Conservation (phyloP, 1,140 invertebrate genomes). For the Diabrotica undecimpunctata region DNA sequence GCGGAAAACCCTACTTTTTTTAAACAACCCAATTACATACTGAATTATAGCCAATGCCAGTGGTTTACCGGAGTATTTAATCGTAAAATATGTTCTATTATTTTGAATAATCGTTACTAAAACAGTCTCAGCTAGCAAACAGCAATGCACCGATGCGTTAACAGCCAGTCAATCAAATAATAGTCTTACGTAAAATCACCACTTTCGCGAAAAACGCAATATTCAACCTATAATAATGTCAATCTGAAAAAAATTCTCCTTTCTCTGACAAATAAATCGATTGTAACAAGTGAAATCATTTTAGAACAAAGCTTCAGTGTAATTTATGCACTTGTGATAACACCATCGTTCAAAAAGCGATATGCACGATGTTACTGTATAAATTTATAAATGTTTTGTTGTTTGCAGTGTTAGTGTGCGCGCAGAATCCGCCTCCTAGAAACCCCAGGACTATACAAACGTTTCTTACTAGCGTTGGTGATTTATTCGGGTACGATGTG, state of each 20-base stretch:
- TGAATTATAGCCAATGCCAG: conserved; percentile 3
- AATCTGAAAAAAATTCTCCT: conserved; percentile 15
- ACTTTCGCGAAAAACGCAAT: conserved; percentile 22
- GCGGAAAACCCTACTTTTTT: not conserved
- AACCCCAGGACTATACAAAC: conserved; percentile 13
- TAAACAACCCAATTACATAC: not conserved
- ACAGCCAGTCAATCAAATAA: conserved; percentile 22
- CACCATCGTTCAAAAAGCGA: conserved; percentile 2
- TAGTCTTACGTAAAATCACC: conserved; percentile 15
- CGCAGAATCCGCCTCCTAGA: conserved; percentile 6
- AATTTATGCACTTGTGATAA: conserved; percentile 11
- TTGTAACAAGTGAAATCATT: conserved; percentile 18
- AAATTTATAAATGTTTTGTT: conserved; percentile 4
- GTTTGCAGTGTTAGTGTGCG: conserved; percentile 4
- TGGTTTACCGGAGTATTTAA: conserved; percentile 20
- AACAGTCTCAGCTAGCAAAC: not conserved
- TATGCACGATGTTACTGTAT: conserved; percentile 15
- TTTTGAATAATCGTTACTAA: conserved; percentile 8
- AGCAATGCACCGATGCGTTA: conserved; percentile 11
- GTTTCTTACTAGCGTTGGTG: conserved; percentile 16
- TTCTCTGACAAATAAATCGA: conserved; percentile 20
- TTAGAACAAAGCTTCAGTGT: conserved; percentile 13
- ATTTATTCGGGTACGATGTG: conserved; percentile 21
- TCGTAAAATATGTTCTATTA: conserved; percentile 8
- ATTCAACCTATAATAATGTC: conserved; percentile 16